Evolutionary conservation across 2,888 invertebrate species (phyloP), one percentile per base, ranked within the genome.

Genomic region (Leptarthrus brevirostris): DNA sequence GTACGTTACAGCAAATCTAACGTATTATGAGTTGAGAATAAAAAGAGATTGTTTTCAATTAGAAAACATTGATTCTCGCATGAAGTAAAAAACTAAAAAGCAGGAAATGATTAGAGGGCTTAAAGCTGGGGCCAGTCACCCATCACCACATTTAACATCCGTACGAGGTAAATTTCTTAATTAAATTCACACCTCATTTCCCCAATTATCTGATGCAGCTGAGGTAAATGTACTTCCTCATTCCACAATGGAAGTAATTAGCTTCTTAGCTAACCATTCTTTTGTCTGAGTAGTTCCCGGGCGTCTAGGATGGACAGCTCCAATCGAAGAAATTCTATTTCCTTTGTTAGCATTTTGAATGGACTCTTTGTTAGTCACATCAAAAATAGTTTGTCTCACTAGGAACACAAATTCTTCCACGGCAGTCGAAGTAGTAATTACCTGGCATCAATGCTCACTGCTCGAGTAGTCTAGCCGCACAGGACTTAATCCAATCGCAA

Each of bases 171-270:
- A 44, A 44, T 12, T 44, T 44, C 40, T 36, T 20, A 36, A 61
- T 61, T 34, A 40, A 61, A 61, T 61, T 61, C 40, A 40, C 40
- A 61, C 61, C 61, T 61, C 61, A 61, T 61, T 61, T 61, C 22
- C 36, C 61, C 61, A 61, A 61, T 61, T 61, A 61, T 40, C 40
- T 36, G 61, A 40, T 40, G 36, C 14, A 40, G 20, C 61, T 40
- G 20, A 16, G 16, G 40, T 20, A n/a, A 61, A 12, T 61, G 36
- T 2, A 49, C 66, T 66, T 66, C 66, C 66, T 66, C 66, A 66
- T 66, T 66, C 66, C 66, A 66, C 16, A 30, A 16, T 66, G 66
- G 26, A 66, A 47, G 49, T 66, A 66, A 66, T 66, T 66, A 66
- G 49, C 47, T 47, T 47, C 66, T 14, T 10, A 12, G 66, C 1